Evolutionary conservation across 1,140 invertebrate species (phyloP).

Genomic region (Cydia fagiglandana): DNA sequence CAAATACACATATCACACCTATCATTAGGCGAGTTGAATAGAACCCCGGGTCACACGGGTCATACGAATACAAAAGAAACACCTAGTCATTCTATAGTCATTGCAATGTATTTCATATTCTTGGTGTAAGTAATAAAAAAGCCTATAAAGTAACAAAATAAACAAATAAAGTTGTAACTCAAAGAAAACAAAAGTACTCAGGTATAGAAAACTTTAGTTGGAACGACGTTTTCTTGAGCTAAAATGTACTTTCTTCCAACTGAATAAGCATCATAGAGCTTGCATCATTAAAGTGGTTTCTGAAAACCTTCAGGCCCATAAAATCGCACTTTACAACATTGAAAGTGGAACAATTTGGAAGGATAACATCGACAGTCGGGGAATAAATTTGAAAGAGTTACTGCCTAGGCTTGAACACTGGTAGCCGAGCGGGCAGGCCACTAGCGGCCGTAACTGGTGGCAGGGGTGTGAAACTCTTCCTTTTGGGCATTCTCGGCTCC

Average conservation of each 20-base stretch:
- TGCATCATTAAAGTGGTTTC: not conserved
- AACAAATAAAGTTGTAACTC: not conserved
- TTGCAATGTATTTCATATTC: not conserved
- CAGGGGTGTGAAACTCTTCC: no score
- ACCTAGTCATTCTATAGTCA: not conserved
- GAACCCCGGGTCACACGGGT: not conserved
- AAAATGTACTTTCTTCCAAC: not conserved
- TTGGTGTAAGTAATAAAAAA: not conserved
- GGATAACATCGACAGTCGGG: not conserved
- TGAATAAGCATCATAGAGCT: not conserved
- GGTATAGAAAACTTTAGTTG: not conserved
- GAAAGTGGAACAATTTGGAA: not conserved
- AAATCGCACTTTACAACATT: conserved; percentile 5
- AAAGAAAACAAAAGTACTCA: conserved; percentile 7
- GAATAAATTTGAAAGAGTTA: not conserved
- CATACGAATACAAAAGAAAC: not conserved
- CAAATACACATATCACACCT: no score
- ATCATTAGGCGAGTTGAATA: no score
- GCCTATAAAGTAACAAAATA: not conserved
- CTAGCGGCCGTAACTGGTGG: no score
- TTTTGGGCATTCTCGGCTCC: no score
- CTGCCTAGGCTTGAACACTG: no score
- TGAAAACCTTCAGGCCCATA: not conserved
- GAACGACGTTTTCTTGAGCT: not conserved
- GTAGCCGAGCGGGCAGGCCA: no score